These are phyloP conservation scores for Tethya wilhelma DNA, from an alignment of 37 sponge, comb jelly and placozoan species.

Conservation along the genomic window DNA sequence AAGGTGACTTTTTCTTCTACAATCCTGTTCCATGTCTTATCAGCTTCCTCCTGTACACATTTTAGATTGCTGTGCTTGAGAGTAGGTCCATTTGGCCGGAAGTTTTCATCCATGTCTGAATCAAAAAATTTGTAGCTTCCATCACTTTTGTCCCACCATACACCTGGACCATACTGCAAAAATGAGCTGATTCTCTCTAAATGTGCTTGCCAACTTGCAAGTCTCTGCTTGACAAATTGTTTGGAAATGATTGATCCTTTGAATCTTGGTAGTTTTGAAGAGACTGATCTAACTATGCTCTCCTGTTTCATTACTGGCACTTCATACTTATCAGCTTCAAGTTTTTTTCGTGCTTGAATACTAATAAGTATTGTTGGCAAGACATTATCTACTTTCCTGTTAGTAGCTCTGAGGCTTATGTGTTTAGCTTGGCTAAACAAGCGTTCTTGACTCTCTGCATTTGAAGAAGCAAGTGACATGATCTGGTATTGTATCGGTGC, in stretches of 20 bases:
- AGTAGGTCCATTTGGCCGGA: slow-evolving; percentile 8
- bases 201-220: neutral
- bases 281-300: slow-evolving; percentile 15
- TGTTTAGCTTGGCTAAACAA: neutral
- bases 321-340: neutral
- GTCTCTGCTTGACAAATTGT: neutral
- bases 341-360: neutral
- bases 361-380: neutral
- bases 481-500: slow-evolving; percentile 14
- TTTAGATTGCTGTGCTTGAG: slow-evolving; percentile 1
- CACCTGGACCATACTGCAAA: slow-evolving; percentile 3
- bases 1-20: neutral
- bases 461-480: slow-evolving; percentile 16
- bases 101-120: slow-evolving; percentile 3
- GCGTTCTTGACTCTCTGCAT: slow-evolving; percentile 24
- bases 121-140: slow-evolving; percentile 15
- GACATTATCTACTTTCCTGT: slow-evolving; percentile 23
- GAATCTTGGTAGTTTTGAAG: neutral
- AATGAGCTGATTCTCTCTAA: neutral
- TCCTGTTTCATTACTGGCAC: slow-evolving; percentile 5
- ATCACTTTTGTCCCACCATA: slow-evolving; percentile 13
- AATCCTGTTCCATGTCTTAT: neutral
- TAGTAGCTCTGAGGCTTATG: neutral
- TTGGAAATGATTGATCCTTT: slow-evolving; percentile 18
- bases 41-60: neutral